A percentile compares a stretch with the other conserved stretches of the same genome.
phyloP scores from a whole-genome alignment of 2,888 invertebrate genomes.

The Leptinotarsa tumamoca region DNA sequence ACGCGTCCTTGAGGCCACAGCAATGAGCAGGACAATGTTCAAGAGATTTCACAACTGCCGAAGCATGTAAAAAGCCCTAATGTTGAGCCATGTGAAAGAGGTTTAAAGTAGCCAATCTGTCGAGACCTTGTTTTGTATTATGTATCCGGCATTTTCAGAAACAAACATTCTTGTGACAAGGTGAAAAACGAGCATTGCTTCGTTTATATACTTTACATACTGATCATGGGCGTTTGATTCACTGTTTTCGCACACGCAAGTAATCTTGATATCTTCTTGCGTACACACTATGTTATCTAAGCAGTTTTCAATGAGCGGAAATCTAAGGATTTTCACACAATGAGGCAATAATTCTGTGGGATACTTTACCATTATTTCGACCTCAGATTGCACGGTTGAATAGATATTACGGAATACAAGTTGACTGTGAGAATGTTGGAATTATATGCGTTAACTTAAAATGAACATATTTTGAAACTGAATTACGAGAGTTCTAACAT shows the following conservation, averaged over 20 bases:
- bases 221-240: background rate
- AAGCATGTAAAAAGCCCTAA: too few species aligned
- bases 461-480: too few species aligned
- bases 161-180: too few species aligned
- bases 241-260: conserved; percentile 4
- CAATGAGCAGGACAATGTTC: too few species aligned
- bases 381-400: conserved; percentile 5
- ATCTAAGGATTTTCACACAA: conserved; percentile 9
- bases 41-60: too few species aligned
- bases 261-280: background rate
- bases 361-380: conserved; percentile 18
- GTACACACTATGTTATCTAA: conserved; percentile 8
- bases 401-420: conserved; percentile 14
- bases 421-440: background rate
- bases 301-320: conserved; percentile 16
- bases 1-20: too few species aligned
- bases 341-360: conserved; percentile 12
- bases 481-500: too few species aligned
- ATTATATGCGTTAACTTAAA: background rate
- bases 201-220: background rate
- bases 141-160: too few species aligned
- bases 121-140: too few species aligned
- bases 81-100: too few species aligned
- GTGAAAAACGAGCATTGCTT: background rate
- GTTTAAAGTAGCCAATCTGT: too few species aligned